Conservation (phyloP, 2,888 invertebrate species). For the Habrosyne pyritoides region DNA sequence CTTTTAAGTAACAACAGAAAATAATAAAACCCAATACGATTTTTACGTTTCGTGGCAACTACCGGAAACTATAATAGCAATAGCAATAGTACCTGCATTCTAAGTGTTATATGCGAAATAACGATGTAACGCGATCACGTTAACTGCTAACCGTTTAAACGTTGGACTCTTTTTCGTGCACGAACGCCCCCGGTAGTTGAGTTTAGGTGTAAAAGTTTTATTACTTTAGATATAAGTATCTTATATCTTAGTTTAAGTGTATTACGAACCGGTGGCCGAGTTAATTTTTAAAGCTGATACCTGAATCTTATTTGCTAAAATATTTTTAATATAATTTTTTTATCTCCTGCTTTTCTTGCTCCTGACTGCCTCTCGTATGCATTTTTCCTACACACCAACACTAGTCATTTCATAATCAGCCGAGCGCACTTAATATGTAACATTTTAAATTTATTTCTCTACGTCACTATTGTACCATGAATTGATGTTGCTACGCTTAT, state of each 20-base stretch:
- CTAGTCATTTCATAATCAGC: no score
- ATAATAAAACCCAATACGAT: background rate
- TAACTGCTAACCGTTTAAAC: conserved; percentile 18
- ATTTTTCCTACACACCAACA: no score
- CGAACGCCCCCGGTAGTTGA: background rate
- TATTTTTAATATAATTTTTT: no score
- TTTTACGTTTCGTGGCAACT: background rate
- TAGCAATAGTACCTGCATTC: background rate
- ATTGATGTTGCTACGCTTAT: background rate
- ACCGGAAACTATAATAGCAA: background rate
- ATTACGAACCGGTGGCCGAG: no score
- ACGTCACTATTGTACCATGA: background rate
- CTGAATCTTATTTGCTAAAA: no score
- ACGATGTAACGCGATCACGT: conserved; percentile 15
- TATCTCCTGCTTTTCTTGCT: no score
- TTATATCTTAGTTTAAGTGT: no score
- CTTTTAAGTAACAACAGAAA: background rate
- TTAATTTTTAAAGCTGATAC: no score
- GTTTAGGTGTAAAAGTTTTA: no score
- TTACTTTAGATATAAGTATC: no score
- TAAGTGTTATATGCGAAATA: conserved; percentile 14
- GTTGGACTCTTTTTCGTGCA: conserved; percentile 6
- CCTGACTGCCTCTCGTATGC: no score
- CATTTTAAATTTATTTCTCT: background rate
- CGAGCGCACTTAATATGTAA: no score